These are phyloP conservation scores for Benitochromis conjunctus DNA, from an alignment of 2,113 vertebrate genomes.

Conservation along the genomic window DNA sequence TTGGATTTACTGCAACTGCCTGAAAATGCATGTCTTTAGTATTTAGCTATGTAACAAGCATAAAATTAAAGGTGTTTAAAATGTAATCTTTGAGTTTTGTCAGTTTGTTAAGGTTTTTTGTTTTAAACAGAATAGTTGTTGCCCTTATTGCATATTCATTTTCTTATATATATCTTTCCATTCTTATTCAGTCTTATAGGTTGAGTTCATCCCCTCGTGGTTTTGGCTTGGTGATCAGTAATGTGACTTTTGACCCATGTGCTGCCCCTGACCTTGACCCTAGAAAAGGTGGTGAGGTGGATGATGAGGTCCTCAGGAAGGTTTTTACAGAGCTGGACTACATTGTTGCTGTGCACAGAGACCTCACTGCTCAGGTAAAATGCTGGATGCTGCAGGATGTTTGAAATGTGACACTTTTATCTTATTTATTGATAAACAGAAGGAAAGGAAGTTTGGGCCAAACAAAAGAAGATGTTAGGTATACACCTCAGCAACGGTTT, in stretches of 20 bases:
- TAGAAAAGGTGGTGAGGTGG: constrained; percentile 89
- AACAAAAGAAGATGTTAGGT: background rate
- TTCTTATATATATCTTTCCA: background rate
- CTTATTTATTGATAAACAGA: background rate
- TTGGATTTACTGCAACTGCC: background rate
- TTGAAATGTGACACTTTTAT: background rate
- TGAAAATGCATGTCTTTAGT: background rate
- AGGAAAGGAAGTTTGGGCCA: background rate
- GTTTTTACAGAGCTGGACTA: constrained; percentile 89
- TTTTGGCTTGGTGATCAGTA: constrained; percentile 89
- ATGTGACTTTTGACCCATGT: constrained; percentile 78
- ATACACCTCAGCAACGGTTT: background rate
- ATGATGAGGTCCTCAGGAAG: constrained; percentile 78
- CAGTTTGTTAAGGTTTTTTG: background rate
- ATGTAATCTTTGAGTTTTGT: background rate
- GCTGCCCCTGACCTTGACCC: constrained; percentile 80
- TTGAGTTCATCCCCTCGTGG: constrained; percentile 85
- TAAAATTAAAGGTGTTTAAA: background rate
- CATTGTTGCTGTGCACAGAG: constrained; percentile 67
- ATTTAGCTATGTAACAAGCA: background rate
- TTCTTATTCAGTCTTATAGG: constrained; percentile 79
- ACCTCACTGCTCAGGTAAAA: constrained; percentile 85
- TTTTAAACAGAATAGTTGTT: background rate
- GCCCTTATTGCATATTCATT: background rate
- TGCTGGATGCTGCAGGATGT: background rate